Conservation (phyloP, 2,113 vertebrate species). For the Synodontis membranacea region DNA sequence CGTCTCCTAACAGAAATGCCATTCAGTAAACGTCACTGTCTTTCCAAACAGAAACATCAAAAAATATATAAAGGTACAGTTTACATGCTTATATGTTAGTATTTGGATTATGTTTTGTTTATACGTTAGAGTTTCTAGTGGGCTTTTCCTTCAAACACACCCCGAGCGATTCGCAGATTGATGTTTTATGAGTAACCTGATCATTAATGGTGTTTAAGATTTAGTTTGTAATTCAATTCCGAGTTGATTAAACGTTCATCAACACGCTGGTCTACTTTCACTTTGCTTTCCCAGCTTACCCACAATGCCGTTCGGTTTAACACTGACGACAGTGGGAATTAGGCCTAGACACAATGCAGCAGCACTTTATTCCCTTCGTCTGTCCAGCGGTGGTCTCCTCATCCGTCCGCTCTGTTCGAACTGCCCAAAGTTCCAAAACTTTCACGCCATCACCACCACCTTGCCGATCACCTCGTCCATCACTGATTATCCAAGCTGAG, state of each 20-base stretch:
- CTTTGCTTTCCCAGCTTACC: not conserved
- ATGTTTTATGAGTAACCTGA: not conserved
- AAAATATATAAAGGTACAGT: not conserved
- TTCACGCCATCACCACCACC: not conserved
- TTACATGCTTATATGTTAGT: not conserved
- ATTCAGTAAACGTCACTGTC: not conserved
- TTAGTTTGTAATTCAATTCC: not conserved
- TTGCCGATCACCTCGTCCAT: not conserved
- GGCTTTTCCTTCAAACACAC: not conserved
- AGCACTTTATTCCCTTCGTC: not conserved
- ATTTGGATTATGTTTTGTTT: not conserved
- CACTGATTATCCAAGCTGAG: not conserved
- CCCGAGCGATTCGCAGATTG: not conserved
- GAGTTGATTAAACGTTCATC: not conserved
- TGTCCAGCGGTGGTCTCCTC: too few species aligned
- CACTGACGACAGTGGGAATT: not conserved
- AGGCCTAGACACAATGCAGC: not conserved
- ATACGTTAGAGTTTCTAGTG: not conserved
- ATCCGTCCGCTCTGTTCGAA: not conserved
- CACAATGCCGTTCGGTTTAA: not conserved
- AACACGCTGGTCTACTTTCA: not conserved
- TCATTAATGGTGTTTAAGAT: not conserved
- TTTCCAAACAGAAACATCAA: not conserved
- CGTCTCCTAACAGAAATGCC: slow-evolving; percentile 69
- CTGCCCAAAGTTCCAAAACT: not conserved